A percentile compares a stretch with the other conserved stretches of the same genome.
phyloP scores from a whole-genome alignment of 2,113 vertebrate species.

The Neotragus moschatus region DNA sequence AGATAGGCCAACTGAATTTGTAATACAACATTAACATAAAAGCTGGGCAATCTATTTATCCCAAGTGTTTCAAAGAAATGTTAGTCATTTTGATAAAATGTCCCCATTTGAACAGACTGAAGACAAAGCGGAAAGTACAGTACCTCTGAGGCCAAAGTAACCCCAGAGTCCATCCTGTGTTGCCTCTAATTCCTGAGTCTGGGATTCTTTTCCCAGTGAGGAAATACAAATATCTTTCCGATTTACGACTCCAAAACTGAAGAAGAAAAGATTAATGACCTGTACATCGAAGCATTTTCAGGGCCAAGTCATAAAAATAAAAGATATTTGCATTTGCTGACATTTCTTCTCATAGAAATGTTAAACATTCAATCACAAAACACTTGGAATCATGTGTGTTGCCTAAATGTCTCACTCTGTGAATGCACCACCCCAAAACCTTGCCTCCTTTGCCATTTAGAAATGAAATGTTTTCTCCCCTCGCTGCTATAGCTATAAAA shows the following conservation, averaged over 20 bases:
- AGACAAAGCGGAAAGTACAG: background rate
- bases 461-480: background rate
- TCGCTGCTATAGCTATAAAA: background rate
- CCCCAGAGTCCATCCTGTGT: background rate
- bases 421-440: background rate
- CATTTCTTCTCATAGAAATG: background rate
- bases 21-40: background rate
- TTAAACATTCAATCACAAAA: background rate
- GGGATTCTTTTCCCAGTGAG: background rate
- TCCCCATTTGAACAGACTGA: background rate
- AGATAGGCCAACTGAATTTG: background rate
- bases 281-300: background rate
- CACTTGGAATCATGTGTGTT: background rate
- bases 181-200: background rate
- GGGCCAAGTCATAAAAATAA: background rate
- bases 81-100: background rate
- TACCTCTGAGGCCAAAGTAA: background rate
- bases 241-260: background rate
- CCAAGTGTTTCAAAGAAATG: background rate
- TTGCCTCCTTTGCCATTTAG: background rate
- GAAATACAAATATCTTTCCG: background rate
- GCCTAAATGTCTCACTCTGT: background rate
- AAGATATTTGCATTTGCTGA: background rate
- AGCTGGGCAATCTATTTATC: background rate
- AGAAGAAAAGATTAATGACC: background rate